Percentiles rank a stretch among this genome's conserved stretches.
Conservation (phyloP, 2,888 invertebrate species). For the Meiosimyza platycephala region DNA sequence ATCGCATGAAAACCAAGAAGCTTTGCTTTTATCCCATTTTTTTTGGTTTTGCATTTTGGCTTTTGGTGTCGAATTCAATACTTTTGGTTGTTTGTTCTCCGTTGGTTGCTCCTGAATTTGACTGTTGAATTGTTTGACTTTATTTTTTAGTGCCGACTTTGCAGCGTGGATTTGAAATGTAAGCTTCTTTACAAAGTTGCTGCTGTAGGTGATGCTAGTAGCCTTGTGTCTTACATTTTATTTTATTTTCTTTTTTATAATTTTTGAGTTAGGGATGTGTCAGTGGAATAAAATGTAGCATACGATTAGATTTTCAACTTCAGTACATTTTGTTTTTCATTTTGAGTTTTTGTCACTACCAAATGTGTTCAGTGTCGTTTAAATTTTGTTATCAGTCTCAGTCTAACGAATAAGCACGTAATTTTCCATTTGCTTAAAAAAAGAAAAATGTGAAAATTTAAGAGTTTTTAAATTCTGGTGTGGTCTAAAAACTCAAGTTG, state of each 20-base stretch:
- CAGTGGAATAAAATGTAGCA: conserved; percentile 3
- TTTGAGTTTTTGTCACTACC: too few relatives aligned
- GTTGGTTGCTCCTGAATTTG: background rate
- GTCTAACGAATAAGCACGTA: too few relatives aligned
- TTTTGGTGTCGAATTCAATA: conserved; percentile 21
- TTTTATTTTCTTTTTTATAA: background rate
- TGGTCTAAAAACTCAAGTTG: too few relatives aligned
- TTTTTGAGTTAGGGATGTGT: background rate
- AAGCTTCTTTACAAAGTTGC: background rate
- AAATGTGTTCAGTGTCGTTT: too few relatives aligned
- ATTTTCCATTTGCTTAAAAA: too few relatives aligned
- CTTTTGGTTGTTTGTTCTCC: conserved; percentile 1
- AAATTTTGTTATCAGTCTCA: too few relatives aligned
- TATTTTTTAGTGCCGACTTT: conserved; percentile 4
- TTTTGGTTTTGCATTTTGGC: background rate
- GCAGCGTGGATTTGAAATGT: conserved; percentile 4
- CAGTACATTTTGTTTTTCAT: too few relatives aligned
- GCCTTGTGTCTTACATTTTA: background rate
- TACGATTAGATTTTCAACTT: background rate
- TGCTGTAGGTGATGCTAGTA: background rate
- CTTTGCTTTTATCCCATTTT: background rate
- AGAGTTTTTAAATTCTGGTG: too few relatives aligned
- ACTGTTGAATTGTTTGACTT: conserved; percentile 7
- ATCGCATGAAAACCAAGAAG: background rate
- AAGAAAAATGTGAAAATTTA: too few relatives aligned